Base-by-base conservation (phyloP, 1,140 invertebrate genomes). In the Drosophila tristis region DNA sequence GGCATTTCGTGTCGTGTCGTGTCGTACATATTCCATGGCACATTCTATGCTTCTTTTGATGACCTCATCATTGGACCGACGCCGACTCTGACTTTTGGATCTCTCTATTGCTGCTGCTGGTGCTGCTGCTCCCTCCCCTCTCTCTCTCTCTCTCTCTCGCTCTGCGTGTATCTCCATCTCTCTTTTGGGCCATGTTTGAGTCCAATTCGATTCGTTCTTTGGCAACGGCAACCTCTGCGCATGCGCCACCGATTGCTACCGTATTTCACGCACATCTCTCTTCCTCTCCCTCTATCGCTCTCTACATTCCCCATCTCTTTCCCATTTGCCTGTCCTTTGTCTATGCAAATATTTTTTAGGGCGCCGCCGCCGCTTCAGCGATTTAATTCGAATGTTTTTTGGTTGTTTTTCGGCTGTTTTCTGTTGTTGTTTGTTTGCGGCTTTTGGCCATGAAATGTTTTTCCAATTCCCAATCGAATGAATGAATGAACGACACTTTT, bases 181-280 rank as follows among this genome's bases (percentile, higher is more conserved):
- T 39, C 35, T 39, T 39, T 39, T 39, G 35, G 35, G 11, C 35
- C 35, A 39, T 39, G 35, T 39, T 71, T 45, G 58, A 70, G 78
- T 78, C 78, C 74, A 79, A 63, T 72, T 72, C 58, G 39, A 48
- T 79, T 50, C 58, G 44, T 74, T 75, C 42, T 71, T 80, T 6
- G 31, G 8, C 13, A 15, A 5, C 25, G 42, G 63, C 13, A 4
- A 5, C 35, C 35, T 75, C 63, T 79, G 82, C 78, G 82, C 82
- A 87, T 87, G 84, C 84, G 84, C 78, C 71, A 73, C 70, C 79
- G 62, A 66, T 45, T 61, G 76, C 80, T 71, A 77, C 68, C 71
- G 73, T 74, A 63, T 74, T 76, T 29, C 39, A 76, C 50, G 50
- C 35, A 39, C 35, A 39, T 39, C 35, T 39, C 35, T 49, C 13